Conservation (phyloP, 2,113 vertebrate genomes). For the Melanerpes formicivorus region DNA sequence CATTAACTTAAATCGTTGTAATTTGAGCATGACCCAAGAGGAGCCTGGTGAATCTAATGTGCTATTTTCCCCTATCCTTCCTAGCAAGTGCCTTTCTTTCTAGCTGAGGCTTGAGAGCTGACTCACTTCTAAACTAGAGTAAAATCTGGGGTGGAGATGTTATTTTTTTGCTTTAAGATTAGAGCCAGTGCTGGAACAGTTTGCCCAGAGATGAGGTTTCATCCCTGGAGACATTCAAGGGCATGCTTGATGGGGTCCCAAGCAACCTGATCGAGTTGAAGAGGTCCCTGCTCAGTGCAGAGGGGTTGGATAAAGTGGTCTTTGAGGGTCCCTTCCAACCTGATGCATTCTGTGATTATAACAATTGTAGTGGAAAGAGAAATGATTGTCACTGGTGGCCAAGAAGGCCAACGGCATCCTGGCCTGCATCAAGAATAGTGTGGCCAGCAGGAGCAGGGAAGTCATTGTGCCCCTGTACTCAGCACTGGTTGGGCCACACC, state of each 20-base stretch:
- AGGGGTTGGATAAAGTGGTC: no score
- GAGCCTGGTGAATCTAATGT: constrained; percentile 57
- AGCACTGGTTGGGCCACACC: no score
- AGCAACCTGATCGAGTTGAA: no score
- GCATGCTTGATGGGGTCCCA: no score
- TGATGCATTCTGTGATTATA: not conserved
- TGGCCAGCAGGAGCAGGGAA: no score
- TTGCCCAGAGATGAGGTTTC: no score
- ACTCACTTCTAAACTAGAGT: constrained; percentile 33
- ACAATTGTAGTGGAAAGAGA: constrained; percentile 7
- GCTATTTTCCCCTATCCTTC: constrained; percentile 64
- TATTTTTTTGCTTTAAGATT: not conserved
- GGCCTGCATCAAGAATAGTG: no score
- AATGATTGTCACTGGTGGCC: not conserved
- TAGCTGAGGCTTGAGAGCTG: constrained; percentile 50
- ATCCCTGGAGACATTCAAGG: no score
- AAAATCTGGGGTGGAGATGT: not conserved
- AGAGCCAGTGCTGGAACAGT: not conserved
- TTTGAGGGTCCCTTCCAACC: no score
- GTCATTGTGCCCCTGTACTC: no score
- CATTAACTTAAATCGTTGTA: constrained; percentile 67
- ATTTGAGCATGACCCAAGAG: constrained; percentile 67
- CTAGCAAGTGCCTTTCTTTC: constrained; percentile 50
- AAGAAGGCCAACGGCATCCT: no score
- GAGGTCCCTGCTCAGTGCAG: no score